Conservation (phyloP, 2,797 vertebrate genomes). For the Eptatretus atami region DNA sequence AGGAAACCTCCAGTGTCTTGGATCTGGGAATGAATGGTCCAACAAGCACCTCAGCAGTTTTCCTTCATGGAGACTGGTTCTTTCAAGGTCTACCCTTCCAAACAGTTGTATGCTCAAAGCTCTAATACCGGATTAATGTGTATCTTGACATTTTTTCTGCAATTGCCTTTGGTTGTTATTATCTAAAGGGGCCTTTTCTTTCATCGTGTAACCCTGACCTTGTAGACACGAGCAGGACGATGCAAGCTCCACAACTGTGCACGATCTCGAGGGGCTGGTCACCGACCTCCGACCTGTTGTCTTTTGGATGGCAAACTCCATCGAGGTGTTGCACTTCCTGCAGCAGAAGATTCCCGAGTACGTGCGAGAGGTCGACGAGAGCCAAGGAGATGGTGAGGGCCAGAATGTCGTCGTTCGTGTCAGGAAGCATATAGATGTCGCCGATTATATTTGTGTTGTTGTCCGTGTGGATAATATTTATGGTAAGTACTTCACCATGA, state of each 20-base stretch:
- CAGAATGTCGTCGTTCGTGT: not conserved
- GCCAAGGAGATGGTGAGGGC: not conserved
- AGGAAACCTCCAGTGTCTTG: no score
- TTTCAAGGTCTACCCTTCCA: no score
- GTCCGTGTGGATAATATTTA: no score
- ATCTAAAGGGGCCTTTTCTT: not conserved
- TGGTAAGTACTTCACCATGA: no score
- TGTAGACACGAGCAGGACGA: not conserved
- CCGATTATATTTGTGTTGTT: no score
- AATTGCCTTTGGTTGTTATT: no score
- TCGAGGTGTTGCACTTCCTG: constrained; percentile 68
- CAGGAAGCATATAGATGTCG: not conserved
- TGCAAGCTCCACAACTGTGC: not conserved
- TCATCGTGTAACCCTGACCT: not conserved
- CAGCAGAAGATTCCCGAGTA: constrained; percentile 59
- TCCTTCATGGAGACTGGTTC: no score
- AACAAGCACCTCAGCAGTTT: no score
- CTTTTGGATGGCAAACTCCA: constrained; percentile 87
- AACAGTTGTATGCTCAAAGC: no score
- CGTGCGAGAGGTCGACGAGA: not conserved
- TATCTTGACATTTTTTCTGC: no score
- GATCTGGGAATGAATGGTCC: no score
- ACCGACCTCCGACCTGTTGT: constrained; percentile 61
- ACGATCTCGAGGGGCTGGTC: constrained; percentile 28
- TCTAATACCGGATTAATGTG: no score